phyloP scores from a whole-genome alignment of 2,797 vertebrate genomes.

The Alcedo atthis region DNA sequence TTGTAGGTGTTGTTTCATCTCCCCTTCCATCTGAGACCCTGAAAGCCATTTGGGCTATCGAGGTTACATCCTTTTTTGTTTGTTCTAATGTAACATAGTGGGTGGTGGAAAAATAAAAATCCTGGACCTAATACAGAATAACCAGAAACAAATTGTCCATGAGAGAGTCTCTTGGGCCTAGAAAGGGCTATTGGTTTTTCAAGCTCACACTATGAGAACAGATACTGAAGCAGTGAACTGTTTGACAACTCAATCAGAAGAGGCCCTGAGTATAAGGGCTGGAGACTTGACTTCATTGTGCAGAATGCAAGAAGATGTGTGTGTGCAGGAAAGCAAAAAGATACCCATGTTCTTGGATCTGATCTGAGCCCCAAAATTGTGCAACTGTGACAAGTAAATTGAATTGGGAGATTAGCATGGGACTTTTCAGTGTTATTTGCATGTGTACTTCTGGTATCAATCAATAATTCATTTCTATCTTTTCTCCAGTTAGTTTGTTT shows the following conservation, averaged over 20 bases:
- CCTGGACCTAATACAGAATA: background rate
- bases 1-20: background rate
- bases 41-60: background rate
- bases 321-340: background rate
- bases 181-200: background rate
- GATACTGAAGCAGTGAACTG: background rate
- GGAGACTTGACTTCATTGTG: background rate
- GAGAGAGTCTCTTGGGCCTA: background rate
- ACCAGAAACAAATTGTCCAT: rapidly evolving
- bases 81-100: background rate
- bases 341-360: background rate
- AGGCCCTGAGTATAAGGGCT: background rate
- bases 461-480: background rate
- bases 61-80: background rate
- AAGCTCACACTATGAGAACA: background rate
- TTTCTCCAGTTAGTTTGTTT: background rate
- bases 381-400: background rate
- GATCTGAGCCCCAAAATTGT: background rate
- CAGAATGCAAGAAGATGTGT: background rate
- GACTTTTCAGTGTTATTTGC: background rate
- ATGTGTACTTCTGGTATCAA: background rate
- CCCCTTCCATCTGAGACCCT: background rate
- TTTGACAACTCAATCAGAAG: background rate
- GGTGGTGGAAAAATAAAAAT: background rate
- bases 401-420: background rate